phyloP scores from a whole-genome alignment of 2,113 vertebrate species.

The Pyxicephalus adspersus region DNA sequence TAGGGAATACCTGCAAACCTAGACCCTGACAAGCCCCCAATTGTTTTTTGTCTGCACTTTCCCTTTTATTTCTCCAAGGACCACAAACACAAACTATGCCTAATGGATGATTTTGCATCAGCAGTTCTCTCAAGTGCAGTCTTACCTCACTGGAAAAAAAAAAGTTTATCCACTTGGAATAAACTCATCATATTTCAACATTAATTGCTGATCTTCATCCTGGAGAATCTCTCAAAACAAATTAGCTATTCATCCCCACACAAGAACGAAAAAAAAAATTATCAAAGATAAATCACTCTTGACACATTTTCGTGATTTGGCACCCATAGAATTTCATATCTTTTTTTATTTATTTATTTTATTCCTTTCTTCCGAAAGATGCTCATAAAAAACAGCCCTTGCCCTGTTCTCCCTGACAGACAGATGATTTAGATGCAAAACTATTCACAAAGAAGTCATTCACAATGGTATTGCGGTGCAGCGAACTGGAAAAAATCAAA shows the following conservation, averaged over 20 bases:
- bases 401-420: constrained; percentile 29
- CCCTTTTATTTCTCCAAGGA: too few relatives aligned
- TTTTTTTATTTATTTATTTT: constrained; percentile 5
- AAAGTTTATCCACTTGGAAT: not conserved
- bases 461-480: constrained; percentile 42
- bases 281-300: constrained; percentile 42
- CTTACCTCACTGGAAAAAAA: not conserved
- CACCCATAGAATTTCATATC: constrained; percentile 13
- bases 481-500: constrained; percentile 32
- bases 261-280: constrained; percentile 12
- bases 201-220: not conserved
- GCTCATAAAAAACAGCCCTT: constrained; percentile 7
- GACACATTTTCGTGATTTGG: constrained; percentile 36
- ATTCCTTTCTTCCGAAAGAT: not conserved
- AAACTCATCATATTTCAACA: not conserved
- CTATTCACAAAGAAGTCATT: constrained; percentile 33
- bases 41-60: too few relatives aligned
- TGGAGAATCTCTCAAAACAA: not conserved
- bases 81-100: too few relatives aligned
- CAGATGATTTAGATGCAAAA: constrained; percentile 51
- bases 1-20: too few relatives aligned
- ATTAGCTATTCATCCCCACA: constrained; percentile 22
- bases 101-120: too few relatives aligned
- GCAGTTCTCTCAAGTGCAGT: too few relatives aligned
- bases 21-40: too few relatives aligned